Evolutionary conservation across 2,888 invertebrate species (phyloP), one percentile per base, ranked within the genome.

Genomic region (Cantharis rufa): DNA sequence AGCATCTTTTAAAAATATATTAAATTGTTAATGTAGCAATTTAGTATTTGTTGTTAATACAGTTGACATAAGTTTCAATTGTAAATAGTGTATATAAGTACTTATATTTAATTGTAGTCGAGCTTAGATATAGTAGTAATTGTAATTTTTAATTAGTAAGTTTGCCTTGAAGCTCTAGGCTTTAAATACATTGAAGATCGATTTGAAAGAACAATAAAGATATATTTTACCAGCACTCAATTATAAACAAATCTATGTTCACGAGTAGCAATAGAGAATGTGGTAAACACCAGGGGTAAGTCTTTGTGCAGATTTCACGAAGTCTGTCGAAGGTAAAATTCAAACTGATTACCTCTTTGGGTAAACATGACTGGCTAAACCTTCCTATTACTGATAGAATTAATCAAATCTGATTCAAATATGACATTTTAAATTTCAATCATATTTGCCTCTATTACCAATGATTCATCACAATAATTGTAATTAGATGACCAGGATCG

Each of bases 31-130:
- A 77, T 71, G 72, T 77, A 77, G 75, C 72, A 72, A 78, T 78
- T 75, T 80, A 83, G 83, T 81, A 82, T 80, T 82, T 83, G 81
- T 83, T 84, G 85, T 84, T 84, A 82, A 83, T 79, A 82, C 80
- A 82, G 82, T 83, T 82, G 82, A 81, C 84, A 83, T 82, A 82
- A 78, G 82, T 82, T 80, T 82, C 77, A 84, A 84, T 75, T 85
- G 85, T 85, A 85, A 77, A 85, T 85, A 85, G 77, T 80, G 77
- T 80, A 80, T 16, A 79, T 80, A 80, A 80, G 79, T 80, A 79
- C 80, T 79, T 79, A 79, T 69, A 76, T 66, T 72, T 78, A 75
- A 71, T 24, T 78, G 71, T 75, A 78, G 75, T 76, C 61, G 64
- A 76, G 73, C 72, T 72, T 78, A 72, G 64, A 68, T 48, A 69